A percentile compares a stretch with the other conserved stretches of the same genome.
These are phyloP conservation scores for Gulo gulo DNA, from an alignment of 2,113 vertebrate genomes.

Conservation along the genomic window DNA sequence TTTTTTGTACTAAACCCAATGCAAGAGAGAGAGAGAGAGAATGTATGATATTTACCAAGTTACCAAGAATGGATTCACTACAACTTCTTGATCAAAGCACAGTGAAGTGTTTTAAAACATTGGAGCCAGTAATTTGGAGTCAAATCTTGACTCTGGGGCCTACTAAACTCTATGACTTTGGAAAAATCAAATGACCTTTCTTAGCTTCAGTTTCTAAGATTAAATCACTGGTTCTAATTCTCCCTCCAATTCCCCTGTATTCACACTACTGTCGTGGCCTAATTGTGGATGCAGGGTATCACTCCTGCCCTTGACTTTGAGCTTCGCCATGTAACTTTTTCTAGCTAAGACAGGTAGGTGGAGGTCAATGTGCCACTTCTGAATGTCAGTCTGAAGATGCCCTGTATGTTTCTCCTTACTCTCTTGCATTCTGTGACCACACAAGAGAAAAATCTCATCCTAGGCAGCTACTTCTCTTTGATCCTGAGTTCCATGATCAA, in stretches of 20 bases:
- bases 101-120: not conserved
- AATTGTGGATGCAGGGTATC: not conserved
- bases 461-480: not conserved
- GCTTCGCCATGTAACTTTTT: not conserved
- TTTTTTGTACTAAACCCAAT: constrained; percentile 74
- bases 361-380: not conserved
- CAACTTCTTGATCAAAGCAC: constrained; percentile 53
- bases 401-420: not conserved
- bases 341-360: not conserved
- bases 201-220: not conserved
- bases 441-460: not conserved
- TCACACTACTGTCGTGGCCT: not conserved
- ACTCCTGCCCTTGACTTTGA: not conserved
- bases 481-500: not conserved
- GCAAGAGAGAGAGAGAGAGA: not conserved
- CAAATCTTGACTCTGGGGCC: not conserved
- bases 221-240: not conserved
- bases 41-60: constrained; percentile 52
- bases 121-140: not conserved
- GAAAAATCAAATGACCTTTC: not conserved
- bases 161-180: not conserved
- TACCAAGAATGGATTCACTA: constrained; percentile 47
- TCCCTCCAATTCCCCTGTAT: rapidly evolving
- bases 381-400: not conserved
- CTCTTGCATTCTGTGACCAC: not conserved